Conservation (phyloP, 2,113 vertebrate species). For the Scopus umbretta region DNA sequence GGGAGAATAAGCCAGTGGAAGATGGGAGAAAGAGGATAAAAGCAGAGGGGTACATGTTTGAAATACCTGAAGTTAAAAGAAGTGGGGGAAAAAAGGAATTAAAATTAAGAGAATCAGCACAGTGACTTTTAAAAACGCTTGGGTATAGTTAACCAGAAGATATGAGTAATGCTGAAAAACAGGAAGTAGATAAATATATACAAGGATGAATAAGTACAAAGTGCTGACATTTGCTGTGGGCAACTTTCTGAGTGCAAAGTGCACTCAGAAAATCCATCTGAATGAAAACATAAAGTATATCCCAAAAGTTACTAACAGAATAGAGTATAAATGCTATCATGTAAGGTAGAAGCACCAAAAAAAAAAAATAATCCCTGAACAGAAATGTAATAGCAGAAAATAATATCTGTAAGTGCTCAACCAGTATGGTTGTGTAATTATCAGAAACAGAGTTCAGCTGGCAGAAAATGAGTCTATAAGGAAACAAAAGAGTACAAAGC, state of each 20-base stretch:
- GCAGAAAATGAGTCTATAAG: not conserved
- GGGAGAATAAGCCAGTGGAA: not conserved
- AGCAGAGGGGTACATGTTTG: not conserved
- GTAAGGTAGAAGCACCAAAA: not conserved
- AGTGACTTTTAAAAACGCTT: not conserved
- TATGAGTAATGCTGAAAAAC: not conserved
- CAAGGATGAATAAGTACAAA: not conserved
- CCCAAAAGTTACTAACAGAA: not conserved
- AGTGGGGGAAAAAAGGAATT: not conserved
- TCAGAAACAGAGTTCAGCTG: not conserved
- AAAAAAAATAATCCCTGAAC: not conserved
- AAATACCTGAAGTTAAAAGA: not conserved
- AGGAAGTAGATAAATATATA: conserved; percentile 25
- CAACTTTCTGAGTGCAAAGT: not conserved
- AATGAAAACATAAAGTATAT: not conserved
- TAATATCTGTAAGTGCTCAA: not conserved
- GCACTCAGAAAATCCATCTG: not conserved
- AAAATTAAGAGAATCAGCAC: not conserved
- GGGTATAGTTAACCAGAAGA: not conserved
- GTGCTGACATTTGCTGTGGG: not conserved
- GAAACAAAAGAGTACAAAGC: not conserved
- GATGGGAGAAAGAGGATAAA: not conserved
- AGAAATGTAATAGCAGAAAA: not conserved
- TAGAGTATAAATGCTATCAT: not conserved
- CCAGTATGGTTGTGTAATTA: not conserved